Evolutionary conservation across 2,888 invertebrate species (phyloP).

Genomic region (Thereva nobilitata): DNA sequence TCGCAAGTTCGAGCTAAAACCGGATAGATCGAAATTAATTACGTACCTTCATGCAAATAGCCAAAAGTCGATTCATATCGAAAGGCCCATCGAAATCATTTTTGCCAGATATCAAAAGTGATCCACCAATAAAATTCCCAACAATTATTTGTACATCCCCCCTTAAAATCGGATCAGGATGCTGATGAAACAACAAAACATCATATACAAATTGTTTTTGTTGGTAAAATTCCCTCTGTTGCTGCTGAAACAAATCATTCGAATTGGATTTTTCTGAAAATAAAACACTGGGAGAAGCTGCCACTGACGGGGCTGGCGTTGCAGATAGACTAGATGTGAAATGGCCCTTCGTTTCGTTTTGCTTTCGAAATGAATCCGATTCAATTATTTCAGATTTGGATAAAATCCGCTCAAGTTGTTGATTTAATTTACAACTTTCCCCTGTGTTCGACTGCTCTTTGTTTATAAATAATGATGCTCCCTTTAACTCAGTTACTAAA

Average conservation of each 20-base stretch:
- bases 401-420: conserved; percentile 45
- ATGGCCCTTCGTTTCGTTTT: conserved; percentile 8
- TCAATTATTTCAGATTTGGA: conserved; percentile 55
- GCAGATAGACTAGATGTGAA: conserved; percentile 4
- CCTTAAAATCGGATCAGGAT: conserved; percentile 56
- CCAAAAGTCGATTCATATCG: conserved; percentile 51
- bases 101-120: conserved; percentile 4
- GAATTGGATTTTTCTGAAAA: conserved; percentile 20
- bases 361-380: conserved; percentile 37
- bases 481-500: conserved; percentile 40
- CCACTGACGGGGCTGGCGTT: conserved; percentile 3
- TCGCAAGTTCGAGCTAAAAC: too few species aligned
- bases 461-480: background rate
- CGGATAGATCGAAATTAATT: too few species aligned
- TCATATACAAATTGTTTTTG: conserved; percentile 47
- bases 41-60: conserved; percentile 47
- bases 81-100: conserved; percentile 40
- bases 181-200: conserved; percentile 54
- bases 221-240: conserved; percentile 22
- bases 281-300: background rate
- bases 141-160: conserved; percentile 56
- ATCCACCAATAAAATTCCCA: conserved; percentile 51
- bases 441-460: background rate
- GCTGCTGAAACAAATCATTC: conserved; percentile 13
- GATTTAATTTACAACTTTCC: conserved; percentile 26